A percentile compares a stretch with the other conserved stretches of the same genome.
These are phyloP conservation scores for Keiferia lycopersicella DNA, from an alignment of 2,888 invertebrate genomes.

Conservation along the genomic window DNA sequence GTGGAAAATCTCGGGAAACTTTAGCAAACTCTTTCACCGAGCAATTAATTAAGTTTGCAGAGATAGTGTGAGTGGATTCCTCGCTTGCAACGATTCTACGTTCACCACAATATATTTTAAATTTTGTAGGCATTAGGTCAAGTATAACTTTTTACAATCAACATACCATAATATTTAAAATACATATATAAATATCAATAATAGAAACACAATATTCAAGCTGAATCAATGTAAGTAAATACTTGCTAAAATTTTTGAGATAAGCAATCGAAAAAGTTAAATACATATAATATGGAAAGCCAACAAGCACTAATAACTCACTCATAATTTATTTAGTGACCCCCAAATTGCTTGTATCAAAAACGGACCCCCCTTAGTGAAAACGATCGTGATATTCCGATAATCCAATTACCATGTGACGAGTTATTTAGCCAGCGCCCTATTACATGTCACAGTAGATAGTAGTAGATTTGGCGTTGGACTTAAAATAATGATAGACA, in stretches of 20 bases:
- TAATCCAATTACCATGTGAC: slow-evolving; percentile 8
- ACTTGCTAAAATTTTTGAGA: too few relatives aligned
- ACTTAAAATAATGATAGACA: too few relatives aligned
- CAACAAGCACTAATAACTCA: not conserved
- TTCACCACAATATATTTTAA: too few relatives aligned
- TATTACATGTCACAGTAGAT: not conserved
- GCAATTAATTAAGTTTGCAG: slow-evolving; percentile 27
- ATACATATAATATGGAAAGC: not conserved
- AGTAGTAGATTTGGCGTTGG: too few relatives aligned
- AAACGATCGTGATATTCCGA: not conserved
- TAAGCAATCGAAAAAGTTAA: too few relatives aligned
- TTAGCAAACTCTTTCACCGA: not conserved
- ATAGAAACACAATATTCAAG: too few relatives aligned
- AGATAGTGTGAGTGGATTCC: slow-evolving; percentile 9
- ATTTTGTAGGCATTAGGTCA: too few relatives aligned
- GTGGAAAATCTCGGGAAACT: too few relatives aligned
- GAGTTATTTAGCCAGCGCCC: not conserved
- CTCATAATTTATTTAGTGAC: not conserved
- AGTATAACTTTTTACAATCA: too few relatives aligned
- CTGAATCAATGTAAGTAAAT: too few relatives aligned
- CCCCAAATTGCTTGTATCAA: not conserved
- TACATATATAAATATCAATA: too few relatives aligned
- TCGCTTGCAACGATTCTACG: not conserved
- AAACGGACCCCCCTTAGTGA: not conserved
- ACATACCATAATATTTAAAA: too few relatives aligned